Evolutionary conservation across 2,113 vertebrate genomes (phyloP).

Genomic region (Pterocles orientalis): DNA sequence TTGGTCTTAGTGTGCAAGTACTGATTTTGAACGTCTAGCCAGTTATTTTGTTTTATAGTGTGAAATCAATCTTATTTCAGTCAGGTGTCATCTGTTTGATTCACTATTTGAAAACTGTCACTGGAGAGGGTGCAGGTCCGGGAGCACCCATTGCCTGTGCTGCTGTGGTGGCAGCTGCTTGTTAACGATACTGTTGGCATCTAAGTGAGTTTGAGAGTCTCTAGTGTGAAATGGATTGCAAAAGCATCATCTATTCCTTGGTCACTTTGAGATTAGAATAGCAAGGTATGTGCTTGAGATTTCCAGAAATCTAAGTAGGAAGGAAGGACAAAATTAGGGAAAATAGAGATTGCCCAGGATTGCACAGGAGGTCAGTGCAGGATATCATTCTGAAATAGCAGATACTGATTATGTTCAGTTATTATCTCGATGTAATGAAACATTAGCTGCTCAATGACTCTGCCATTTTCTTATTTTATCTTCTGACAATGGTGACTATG

Average conservation of each 20-base stretch:
- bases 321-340: not conserved
- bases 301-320: not conserved
- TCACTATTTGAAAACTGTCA: rapidly evolving
- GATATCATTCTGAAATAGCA: not conserved
- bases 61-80: not conserved
- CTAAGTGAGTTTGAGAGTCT: not conserved
- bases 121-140: not conserved
- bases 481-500: not conserved
- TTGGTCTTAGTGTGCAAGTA: not conserved
- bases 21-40: not conserved
- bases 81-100: not conserved
- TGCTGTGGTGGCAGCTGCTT: not conserved
- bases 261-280: not conserved
- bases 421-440: not conserved
- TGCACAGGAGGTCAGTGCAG: not conserved
- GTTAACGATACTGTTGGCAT: not conserved
- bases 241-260: not conserved
- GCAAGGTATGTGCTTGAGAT: not conserved
- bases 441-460: not conserved
- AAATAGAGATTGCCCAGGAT: not conserved
- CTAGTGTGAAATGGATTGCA: not conserved
- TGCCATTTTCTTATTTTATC: not conserved
- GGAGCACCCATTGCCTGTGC: not conserved
- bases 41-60: not conserved
- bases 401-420: not conserved